phyloP scores from a whole-genome alignment of 2,113 vertebrate species.

The Leptosomus discolor region DNA sequence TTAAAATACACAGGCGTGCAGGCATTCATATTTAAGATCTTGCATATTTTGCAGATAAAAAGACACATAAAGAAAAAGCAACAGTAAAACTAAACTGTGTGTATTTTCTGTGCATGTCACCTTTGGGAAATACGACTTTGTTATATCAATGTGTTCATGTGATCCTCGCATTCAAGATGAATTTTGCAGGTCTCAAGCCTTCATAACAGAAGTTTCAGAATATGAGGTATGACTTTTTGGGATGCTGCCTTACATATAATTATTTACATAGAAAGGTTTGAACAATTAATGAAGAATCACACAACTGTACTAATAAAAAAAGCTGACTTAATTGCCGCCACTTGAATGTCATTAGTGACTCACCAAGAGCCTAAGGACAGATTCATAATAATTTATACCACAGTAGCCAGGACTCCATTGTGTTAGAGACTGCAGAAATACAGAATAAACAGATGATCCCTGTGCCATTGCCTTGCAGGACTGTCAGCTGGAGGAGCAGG shows the following conservation, averaged over 20 bases:
- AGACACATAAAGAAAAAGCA: neutral
- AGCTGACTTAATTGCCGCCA: neutral
- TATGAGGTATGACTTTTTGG: neutral
- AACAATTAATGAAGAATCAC: neutral
- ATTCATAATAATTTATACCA: neutral
- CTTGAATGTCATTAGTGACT: constrained; percentile 35
- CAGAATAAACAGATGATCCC: neutral
- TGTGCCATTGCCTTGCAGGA: neutral
- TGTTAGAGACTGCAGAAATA: neutral
- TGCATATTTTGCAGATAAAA: neutral
- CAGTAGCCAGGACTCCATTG: neutral
- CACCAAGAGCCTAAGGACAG: neutral
- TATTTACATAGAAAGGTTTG: neutral
- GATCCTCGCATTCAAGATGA: neutral
- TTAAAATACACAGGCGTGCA: neutral
- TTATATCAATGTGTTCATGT: neutral
- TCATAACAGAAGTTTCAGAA: neutral
- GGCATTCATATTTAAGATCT: neutral
- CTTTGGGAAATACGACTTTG: neutral
- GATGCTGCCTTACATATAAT: neutral
- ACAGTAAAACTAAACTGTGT: neutral
- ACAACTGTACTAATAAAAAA: neutral
- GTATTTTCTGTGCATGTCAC: neutral
- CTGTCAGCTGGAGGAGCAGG: neutral
- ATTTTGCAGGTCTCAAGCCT: neutral